Base-by-base conservation (phyloP, 2,113 vertebrate genomes). In the Anoura caudifer region DNA sequence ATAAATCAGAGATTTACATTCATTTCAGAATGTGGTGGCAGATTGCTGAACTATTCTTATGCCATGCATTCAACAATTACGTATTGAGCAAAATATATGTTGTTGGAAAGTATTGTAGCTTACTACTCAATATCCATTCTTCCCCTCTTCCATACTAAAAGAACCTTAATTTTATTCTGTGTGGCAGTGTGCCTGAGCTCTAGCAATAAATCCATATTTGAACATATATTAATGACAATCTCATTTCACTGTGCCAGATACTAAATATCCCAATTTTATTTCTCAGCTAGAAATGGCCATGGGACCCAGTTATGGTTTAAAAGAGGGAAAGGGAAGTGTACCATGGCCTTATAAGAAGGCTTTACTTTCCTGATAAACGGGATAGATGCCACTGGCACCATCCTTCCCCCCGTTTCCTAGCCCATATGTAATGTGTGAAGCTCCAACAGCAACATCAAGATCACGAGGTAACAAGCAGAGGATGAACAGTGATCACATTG, bases 131-230 rank as follows among this genome's bases (percentile, higher is more conserved):
- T 83, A 77, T 45, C 28, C 50, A 15, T 77, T 93, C 67, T 67
- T 69, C 52, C 24, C 38, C 83, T 90, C 84, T 59, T 89, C 90
- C 70, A 84, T 79, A 81, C 33, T 63, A 69, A 73, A 36, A 70
- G 59, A 95, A 69, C 12, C 17, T 86, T 96, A 54, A 38, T 92
- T 91, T 94, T 92, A 72, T 91, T 89, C 89, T 79, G 45, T 15
- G 67, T 93, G 75, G 75, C 50, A 90, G n/a, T 22, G 52, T 19
- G 61, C 82, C 77, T 81, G 69, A 31, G 61, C 15, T 89, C 72
- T 73, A 73, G 36, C 67, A 91, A 61, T 81, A 54, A 77, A 80
- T 84, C 56, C 76, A 0, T 84, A 77, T 26, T 33, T 59, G 28
- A 24, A 61, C 50, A 83, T 24, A 14, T 45, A 91, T 82, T 77